Conservation (phyloP, 2,888 invertebrate species). For the Caenorhabditis sp. region DNA sequence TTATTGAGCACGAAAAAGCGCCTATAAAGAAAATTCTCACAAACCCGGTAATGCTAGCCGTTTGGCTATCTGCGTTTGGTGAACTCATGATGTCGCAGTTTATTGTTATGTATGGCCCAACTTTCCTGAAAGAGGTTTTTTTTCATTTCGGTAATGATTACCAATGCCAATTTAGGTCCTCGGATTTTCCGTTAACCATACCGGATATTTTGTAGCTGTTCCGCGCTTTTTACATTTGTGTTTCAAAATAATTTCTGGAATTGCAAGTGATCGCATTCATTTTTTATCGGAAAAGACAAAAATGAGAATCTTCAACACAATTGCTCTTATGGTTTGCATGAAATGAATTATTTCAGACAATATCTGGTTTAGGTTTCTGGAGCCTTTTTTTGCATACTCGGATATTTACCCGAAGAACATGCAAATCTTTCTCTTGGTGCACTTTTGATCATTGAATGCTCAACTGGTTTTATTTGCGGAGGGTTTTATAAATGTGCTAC, state of each 20-base stretch:
- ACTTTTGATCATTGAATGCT: constrained; percentile 72
- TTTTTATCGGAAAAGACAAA: constrained; percentile 75
- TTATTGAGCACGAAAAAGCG: constrained; percentile 67
- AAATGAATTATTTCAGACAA: too few species aligned
- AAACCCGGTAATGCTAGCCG: constrained; percentile 73
- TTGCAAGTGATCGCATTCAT: constrained; percentile 71
- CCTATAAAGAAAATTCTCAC: constrained; percentile 71
- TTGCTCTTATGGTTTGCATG: constrained; percentile 75
- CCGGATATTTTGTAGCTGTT: constrained; percentile 75
- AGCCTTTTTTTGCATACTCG: constrained; percentile 73
- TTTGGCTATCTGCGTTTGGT: constrained; percentile 76
- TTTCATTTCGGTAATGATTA: too few species aligned
- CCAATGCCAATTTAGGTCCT: constrained; percentile 70
- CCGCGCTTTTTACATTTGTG: constrained; percentile 73
- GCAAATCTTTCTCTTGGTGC: constrained; percentile 65
- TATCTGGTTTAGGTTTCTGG: constrained; percentile 69
- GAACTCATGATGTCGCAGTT: constrained; percentile 78
- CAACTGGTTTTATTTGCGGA: constrained; percentile 77
- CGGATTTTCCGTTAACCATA: constrained; percentile 74
- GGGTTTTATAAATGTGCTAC: constrained; percentile 79
- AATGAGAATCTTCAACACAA: constrained; percentile 79
- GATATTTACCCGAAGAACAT: constrained; percentile 70
- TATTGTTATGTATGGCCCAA: constrained; percentile 76
- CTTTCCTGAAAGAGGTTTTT: constrained; percentile 75
- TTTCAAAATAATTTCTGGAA: constrained; percentile 74